These are phyloP conservation scores for Mycogona germanica DNA, from an alignment of 2,888 invertebrate genomes.

Conservation along the genomic window DNA sequence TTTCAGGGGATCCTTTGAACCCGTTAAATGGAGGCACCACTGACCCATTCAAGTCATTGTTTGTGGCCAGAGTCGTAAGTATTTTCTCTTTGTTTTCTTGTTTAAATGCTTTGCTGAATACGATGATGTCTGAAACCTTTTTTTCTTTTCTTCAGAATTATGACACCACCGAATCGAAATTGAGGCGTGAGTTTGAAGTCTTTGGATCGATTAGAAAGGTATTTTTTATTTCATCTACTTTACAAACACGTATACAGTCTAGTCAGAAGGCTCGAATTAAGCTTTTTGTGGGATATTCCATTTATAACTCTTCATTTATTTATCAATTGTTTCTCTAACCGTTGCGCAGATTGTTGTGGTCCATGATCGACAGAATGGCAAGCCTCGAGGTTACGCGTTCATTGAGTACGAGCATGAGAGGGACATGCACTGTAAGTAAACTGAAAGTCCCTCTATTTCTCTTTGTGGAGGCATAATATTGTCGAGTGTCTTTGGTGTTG, in stretches of 20 bases:
- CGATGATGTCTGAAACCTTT: too few relatives aligned
- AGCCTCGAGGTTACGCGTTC: conserved; percentile 98
- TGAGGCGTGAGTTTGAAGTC: conserved; percentile 93
- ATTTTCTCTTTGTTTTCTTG: too few relatives aligned
- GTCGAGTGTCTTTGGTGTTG: not conserved
- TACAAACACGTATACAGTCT: not conserved
- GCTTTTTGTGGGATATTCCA: not conserved
- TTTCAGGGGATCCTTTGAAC: conserved; percentile 80
- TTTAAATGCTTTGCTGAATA: too few relatives aligned
- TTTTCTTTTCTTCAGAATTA: too few relatives aligned
- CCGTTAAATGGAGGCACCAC: too few relatives aligned
- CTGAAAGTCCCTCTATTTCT: not conserved
- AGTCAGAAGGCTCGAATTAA: not conserved
- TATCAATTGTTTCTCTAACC: conserved; percentile 19
- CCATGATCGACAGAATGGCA: conserved; percentile 71
- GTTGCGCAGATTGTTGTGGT: conserved; percentile 70
- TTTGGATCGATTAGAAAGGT: conserved; percentile 97
- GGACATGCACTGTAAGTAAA: conserved; percentile 97
- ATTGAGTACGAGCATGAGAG: conserved; percentile 98
- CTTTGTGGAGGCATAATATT: not conserved
- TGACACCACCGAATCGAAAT: conserved; percentile 96
- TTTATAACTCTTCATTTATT: not conserved
- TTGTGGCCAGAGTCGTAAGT: conserved; percentile 91
- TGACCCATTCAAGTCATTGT: conserved; percentile 95
- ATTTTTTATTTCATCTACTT: conserved; percentile 27